Conservation (phyloP, 30 jellyfish, hydroid and myxozoan species). For the Aurelia aurita complex sp. Pacific region DNA sequence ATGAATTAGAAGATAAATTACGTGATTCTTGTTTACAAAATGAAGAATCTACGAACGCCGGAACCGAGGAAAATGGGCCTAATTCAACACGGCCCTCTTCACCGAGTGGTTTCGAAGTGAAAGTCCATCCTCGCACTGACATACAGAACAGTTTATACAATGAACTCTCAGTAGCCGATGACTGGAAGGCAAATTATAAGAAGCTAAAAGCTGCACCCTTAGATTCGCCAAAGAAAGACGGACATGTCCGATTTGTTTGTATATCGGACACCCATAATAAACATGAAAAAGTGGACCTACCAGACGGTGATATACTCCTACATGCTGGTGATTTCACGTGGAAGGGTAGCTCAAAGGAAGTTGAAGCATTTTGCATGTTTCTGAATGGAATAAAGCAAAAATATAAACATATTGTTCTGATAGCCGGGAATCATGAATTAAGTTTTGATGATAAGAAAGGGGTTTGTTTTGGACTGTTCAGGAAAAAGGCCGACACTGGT, state of each 20-base stretch:
- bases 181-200: constrained; percentile 45
- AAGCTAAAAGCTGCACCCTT: neutral
- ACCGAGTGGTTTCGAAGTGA: neutral
- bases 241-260: constrained; percentile 84
- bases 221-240: constrained; percentile 32
- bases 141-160: constrained; percentile 60
- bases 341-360: constrained; percentile 70
- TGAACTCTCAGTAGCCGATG: constrained; percentile 31
- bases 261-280: constrained; percentile 96
- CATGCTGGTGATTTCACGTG: constrained; percentile 94
- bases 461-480: constrained; percentile 45
- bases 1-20: no score
- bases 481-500: constrained; percentile 33
- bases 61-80: neutral
- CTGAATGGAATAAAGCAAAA: constrained; percentile 27
- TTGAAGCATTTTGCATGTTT: constrained; percentile 63
- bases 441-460: constrained; percentile 69
- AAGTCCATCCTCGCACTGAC: constrained; percentile 56
- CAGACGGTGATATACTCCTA: constrained; percentile 86
- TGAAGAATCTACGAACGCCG: no score
- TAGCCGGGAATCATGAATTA: constrained; percentile 97
- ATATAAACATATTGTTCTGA: constrained; percentile 81
- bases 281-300: constrained; percentile 49
- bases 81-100: neutral
- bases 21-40: no score